Evolutionary conservation across 2,113 vertebrate species (phyloP), one percentile per base, ranked within the genome.

Genomic region (Leiothrix lutea): DNA sequence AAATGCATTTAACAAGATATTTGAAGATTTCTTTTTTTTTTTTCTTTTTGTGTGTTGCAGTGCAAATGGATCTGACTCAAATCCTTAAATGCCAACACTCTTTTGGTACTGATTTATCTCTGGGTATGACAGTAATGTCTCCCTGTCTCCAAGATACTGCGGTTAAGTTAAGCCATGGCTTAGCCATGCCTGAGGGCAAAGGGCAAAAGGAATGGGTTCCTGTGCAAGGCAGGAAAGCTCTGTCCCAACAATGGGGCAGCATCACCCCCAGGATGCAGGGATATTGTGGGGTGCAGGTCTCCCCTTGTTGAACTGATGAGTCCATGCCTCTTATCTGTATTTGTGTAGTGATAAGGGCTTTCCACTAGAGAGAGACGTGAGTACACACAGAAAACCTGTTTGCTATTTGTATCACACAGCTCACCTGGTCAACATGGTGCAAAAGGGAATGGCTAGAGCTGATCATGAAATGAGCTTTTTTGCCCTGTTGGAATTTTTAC

Each of bases 311-410:
- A 77, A 38, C 47, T 25, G 60, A 78, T 20, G 16, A 51, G 81
- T 51, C 82, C 85, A 60, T 13, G 23, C 14, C 64, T 88, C 71
- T 62, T 73, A 48, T 82, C 82, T 66, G 28, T 73, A 40, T 73
- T 86, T 80, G 75, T 96, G 94, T 58, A 97, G 95, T 97, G 75
- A 93, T 77, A 88, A 95, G 88, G 72, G 86, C 92, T 90, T 94
- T 96, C 95, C 96, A 97, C 94, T 96, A 97, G 96, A 97, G 96
- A 95, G 96, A 97, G 94, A 97, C 80, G 93, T 90, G 95, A 96
- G 85, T 80, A 96, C 93, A 78, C 65, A 94, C 75, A 96, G 85
- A 88, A 81, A 88, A 94, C 95, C 93, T 93, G 93, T 95, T 88
- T 88, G 88, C 57, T 94, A 5, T 92, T 92, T 78, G 82, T 65